Evolutionary conservation across 2,888 invertebrate species (phyloP).

Genomic region (Heliconius cydno): DNA sequence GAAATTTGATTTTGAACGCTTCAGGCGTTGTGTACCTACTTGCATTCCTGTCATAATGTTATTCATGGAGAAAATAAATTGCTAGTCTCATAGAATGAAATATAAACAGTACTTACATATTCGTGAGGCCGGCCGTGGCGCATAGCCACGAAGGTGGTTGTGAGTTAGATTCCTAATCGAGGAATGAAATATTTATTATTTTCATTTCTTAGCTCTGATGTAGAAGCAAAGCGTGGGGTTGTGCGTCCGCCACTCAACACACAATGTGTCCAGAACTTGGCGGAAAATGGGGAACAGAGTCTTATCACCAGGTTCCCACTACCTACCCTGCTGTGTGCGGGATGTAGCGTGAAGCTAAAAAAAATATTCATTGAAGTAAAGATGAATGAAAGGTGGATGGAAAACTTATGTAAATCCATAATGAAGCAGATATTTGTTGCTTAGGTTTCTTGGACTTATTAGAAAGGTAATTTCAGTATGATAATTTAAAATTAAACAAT

Average conservation of each 20-base stretch:
- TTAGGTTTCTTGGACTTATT: neutral
- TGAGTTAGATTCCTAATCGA: no score
- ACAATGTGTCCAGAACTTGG: no score
- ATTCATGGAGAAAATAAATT: slow-evolving; percentile 39
- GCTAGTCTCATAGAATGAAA: slow-evolving; percentile 22
- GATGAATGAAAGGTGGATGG: no score
- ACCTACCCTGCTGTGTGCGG: no score
- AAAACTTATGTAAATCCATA: neutral
- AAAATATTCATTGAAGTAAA: no score
- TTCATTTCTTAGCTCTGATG: no score
- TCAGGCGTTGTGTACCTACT: slow-evolving; percentile 30
- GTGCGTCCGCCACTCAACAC: no score
- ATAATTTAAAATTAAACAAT: neutral
- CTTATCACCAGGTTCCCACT: neutral
- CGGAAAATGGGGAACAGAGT: neutral
- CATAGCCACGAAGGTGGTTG: no score
- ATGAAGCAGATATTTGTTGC: neutral
- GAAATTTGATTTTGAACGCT: slow-evolving; percentile 50
- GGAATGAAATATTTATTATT: no score
- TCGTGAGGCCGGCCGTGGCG: no score
- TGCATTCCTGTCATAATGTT: slow-evolving; percentile 39
- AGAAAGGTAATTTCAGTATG: neutral
- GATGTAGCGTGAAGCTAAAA: no score
- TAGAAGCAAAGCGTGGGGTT: no score
- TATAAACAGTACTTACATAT: neutral